Conservation (phyloP, 2,113 vertebrate genomes). For the Plectropomus leopardus region DNA sequence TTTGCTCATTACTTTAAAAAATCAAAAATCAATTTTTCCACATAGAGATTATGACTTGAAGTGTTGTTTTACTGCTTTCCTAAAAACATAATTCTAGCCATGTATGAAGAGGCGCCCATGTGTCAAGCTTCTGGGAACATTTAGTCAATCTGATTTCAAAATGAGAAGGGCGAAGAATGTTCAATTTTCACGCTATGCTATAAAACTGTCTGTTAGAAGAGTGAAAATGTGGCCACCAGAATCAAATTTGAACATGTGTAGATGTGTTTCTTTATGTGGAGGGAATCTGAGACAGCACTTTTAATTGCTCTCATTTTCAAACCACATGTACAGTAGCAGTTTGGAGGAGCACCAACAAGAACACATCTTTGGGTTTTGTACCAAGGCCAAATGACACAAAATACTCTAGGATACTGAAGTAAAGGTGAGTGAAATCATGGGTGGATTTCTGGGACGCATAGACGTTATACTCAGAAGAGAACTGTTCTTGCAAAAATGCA, state of each 20-base stretch:
- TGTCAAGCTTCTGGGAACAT: constrained; percentile 45
- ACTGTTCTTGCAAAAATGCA: constrained; percentile 18
- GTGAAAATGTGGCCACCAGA: constrained; percentile 50
- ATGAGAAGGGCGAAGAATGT: constrained; percentile 49
- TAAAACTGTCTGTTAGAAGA: constrained; percentile 50
- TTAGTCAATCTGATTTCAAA: constrained; percentile 51
- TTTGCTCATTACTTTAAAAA: constrained; percentile 13
- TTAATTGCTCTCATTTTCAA: constrained; percentile 53
- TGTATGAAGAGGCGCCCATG: constrained; percentile 16
- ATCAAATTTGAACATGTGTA: constrained; percentile 40
- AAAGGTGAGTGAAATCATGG: background rate
- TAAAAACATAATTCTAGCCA: constrained; percentile 32
- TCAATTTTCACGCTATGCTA: constrained; percentile 53
- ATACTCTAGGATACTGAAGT: background rate
- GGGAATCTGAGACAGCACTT: constrained; percentile 45
- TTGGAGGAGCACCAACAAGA: constrained; percentile 26
- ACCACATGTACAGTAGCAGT: constrained; percentile 48
- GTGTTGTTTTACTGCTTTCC: constrained; percentile 40
- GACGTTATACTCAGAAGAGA: constrained; percentile 8
- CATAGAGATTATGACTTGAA: constrained; percentile 35
- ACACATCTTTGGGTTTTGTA: constrained; percentile 3
- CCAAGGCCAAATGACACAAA: constrained; percentile 2
- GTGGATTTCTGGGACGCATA: background rate
- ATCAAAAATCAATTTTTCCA: constrained; percentile 23
- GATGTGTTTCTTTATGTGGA: constrained; percentile 45